Percentiles rank a stretch among this genome's conserved stretches.
phyloP scores from a whole-genome alignment of 2,797 vertebrate genomes.

The Leuciscus waleckii region DNA sequence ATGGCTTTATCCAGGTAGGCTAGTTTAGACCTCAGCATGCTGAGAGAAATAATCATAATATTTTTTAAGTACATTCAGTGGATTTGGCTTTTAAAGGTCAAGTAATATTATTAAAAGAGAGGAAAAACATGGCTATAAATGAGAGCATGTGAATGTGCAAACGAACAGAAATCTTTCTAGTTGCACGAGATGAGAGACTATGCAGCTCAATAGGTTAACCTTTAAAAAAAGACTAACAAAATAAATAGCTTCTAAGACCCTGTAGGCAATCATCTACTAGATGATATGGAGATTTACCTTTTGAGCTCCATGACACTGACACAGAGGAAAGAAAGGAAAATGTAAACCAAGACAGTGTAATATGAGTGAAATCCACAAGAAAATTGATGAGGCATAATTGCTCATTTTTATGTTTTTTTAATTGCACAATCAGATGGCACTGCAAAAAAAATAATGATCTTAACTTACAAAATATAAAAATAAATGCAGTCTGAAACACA shows the following conservation, averaged over 20 bases:
- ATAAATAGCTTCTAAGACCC: background rate
- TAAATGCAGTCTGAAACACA: slow-evolving; percentile 1
- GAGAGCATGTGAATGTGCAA: background rate
- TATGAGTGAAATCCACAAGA: background rate
- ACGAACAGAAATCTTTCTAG: too few relatives aligned
- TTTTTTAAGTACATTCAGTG: background rate
- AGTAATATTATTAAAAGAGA: background rate
- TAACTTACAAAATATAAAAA: slow-evolving; percentile 17
- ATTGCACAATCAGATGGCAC: slow-evolving; percentile 4
- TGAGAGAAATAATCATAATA: background rate
- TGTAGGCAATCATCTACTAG: background rate
- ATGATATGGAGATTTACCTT: background rate
- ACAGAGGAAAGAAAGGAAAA: background rate
- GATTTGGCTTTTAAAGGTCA: background rate
- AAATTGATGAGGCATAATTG: background rate
- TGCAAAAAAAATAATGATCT: background rate
- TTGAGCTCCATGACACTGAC: background rate
- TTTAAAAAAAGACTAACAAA: slow-evolving; percentile 11
- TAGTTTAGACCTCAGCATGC: background rate
- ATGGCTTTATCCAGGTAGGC: background rate
- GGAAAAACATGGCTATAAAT: background rate
- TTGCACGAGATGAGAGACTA: background rate
- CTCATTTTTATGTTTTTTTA: background rate
- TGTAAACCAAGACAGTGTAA: background rate
- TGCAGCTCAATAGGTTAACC: background rate